These are phyloP conservation scores for Erebia epiphron DNA, from an alignment of 2,888 invertebrate genomes.

Conservation along the genomic window DNA sequence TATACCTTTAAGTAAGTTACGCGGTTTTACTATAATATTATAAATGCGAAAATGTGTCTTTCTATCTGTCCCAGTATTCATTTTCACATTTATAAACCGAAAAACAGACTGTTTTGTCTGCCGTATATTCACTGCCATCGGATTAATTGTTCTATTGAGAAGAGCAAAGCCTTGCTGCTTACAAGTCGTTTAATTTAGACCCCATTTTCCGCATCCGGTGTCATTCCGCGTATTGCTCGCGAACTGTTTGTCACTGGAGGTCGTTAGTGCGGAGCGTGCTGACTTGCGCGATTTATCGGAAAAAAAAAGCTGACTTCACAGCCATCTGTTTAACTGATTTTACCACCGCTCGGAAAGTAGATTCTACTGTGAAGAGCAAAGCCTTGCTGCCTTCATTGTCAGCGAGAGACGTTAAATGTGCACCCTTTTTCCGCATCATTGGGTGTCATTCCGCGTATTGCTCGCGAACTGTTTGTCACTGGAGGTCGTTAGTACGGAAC, in stretches of 20 bases:
- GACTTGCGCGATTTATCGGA: slow-evolving; percentile 58
- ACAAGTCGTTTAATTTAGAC: slow-evolving; percentile 42
- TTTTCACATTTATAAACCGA: no score
- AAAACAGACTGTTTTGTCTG: no score
- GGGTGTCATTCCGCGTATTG: slow-evolving; percentile 39
- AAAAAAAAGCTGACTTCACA: slow-evolving; percentile 46
- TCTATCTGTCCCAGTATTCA: no score
- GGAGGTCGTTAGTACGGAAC: slow-evolving; percentile 28
- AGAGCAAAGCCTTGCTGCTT: no score
- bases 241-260: slow-evolving; percentile 52
- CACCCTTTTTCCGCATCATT: slow-evolving; percentile 69
- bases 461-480: slow-evolving; percentile 56
- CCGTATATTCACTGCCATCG: no score
- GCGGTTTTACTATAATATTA: no score
- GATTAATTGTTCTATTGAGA: no score
- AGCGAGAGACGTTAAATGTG: slow-evolving; percentile 30
- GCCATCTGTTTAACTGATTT: background rate
- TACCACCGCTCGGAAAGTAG: no score
- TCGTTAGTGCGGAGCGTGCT: slow-evolving; percentile 30
- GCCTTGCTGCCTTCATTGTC: no score
- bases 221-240: slow-evolving; percentile 40
- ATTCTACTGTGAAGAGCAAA: no score
- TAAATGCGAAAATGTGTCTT: no score
- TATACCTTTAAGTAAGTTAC: no score
- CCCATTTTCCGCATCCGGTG: slow-evolving; percentile 64